phyloP scores from a whole-genome alignment of 2,797 vertebrate genomes.

The Myioborus miniatus region DNA sequence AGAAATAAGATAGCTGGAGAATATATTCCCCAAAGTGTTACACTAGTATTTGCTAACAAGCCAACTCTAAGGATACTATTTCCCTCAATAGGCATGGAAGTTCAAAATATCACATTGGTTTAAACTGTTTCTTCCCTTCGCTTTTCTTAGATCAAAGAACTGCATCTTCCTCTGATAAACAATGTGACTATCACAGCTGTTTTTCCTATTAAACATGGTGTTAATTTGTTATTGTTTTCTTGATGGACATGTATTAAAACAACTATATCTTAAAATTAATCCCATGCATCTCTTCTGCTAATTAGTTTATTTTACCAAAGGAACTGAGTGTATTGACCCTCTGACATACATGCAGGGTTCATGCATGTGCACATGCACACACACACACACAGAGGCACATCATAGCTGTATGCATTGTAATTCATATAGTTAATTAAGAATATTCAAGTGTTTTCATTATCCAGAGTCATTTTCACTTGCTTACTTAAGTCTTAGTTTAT shows the following conservation, averaged over 20 bases:
- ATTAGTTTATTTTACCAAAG: neutral
- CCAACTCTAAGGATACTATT: slow-evolving; percentile 71
- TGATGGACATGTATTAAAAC: neutral
- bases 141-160: slow-evolving; percentile 61
- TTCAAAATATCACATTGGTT: slow-evolving; percentile 64
- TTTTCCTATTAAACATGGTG: neutral
- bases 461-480: neutral
- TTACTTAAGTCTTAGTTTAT: neutral
- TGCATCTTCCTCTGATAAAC: slow-evolving; percentile 41
- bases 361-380: neutral
- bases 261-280: neutral
- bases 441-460: neutral
- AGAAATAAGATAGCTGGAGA: slow-evolving; percentile 80
- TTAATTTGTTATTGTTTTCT: slow-evolving; percentile 18
- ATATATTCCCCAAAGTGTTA: slow-evolving; percentile 77
- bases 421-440: neutral
- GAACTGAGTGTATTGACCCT: neutral
- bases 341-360: neutral
- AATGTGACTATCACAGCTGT: slow-evolving; percentile 38
- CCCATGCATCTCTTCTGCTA: neutral
- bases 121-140: slow-evolving; percentile 64
- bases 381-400: fast-evolving
- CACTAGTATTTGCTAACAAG: slow-evolving; percentile 72
- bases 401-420: neutral
- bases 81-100: slow-evolving; percentile 46